Evolutionary conservation across 2,888 invertebrate genomes (phyloP).

Genomic region (Thecocarcelia acutangulata): DNA sequence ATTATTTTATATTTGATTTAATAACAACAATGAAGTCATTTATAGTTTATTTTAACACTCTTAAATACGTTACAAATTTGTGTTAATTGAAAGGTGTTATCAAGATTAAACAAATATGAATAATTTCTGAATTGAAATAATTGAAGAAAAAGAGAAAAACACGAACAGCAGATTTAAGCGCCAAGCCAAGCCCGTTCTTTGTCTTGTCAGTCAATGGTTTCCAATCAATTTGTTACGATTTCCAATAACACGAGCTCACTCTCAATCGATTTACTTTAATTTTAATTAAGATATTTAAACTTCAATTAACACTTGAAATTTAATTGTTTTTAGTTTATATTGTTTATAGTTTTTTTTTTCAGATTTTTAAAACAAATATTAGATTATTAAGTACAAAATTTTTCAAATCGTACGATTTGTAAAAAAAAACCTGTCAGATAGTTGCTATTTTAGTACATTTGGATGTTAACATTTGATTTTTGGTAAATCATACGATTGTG

Average conservation of each 20-base stretch:
- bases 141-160: background rate
- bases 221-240: constrained; percentile 52
- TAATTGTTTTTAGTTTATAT: background rate
- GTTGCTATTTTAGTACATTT: no score
- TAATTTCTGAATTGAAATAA: constrained; percentile 6
- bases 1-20: constrained; percentile 43
- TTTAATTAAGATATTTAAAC: constrained; percentile 19
- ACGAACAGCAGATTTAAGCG: constrained; percentile 26
- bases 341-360: no score
- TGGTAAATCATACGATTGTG: no score
- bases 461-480: no score
- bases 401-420: no score
- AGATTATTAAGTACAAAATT: no score
- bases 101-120: constrained; percentile 52
- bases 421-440: no score
- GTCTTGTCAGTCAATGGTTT: constrained; percentile 23
- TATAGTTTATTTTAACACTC: constrained; percentile 45
- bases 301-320: constrained; percentile 29
- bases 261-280: constrained; percentile 4
- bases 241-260: constrained; percentile 4
- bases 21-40: constrained; percentile 62
- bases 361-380: no score
- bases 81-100: constrained; percentile 66
- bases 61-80: constrained; percentile 63
- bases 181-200: constrained; percentile 50